Percentiles rank a stretch among this genome's conserved stretches.
These are phyloP conservation scores for Oreochromis niloticus DNA, from an alignment of 2,113 vertebrate species.

Conservation along the genomic window DNA sequence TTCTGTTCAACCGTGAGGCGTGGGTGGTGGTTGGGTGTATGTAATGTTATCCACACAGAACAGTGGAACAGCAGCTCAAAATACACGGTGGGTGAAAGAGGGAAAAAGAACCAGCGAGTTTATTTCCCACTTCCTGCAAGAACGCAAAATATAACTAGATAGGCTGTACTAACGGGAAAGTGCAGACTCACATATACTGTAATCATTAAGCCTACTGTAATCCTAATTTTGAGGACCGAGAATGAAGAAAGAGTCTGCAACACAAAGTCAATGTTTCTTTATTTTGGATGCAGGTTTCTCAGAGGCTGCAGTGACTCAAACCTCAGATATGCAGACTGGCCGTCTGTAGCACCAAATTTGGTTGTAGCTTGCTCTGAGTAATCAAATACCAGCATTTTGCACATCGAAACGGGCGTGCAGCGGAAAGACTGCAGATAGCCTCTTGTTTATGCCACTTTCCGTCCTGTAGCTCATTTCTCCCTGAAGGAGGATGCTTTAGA, in stretches of 20 bases:
- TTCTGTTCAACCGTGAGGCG: background rate
- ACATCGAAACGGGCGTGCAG: background rate
- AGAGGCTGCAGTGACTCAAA: conserved; percentile 44
- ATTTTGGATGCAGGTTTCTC: background rate
- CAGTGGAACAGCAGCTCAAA: background rate
- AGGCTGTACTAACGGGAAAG: rapidly evolving
- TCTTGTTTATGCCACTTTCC: background rate
- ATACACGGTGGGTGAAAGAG: background rate
- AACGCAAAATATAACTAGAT: background rate
- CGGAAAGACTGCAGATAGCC: conserved; percentile 8
- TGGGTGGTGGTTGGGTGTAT: background rate
- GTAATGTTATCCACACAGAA: background rate
- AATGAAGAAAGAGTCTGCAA: background rate
- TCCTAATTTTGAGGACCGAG: background rate
- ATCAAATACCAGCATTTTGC: conserved; percentile 8
- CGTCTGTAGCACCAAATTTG: conserved; percentile 45
- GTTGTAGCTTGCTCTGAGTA: background rate
- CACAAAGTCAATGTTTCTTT: background rate
- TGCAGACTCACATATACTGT: background rate
- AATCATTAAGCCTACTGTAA: background rate
- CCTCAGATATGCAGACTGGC: conserved; percentile 23
- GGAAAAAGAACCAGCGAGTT: background rate
- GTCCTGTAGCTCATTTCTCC: background rate
- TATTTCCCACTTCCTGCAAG: background rate
- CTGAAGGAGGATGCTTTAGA: background rate